These are phyloP conservation scores for Lepidurus apus DNA, from an alignment of 1,140 invertebrate species.

Conservation along the genomic window DNA sequence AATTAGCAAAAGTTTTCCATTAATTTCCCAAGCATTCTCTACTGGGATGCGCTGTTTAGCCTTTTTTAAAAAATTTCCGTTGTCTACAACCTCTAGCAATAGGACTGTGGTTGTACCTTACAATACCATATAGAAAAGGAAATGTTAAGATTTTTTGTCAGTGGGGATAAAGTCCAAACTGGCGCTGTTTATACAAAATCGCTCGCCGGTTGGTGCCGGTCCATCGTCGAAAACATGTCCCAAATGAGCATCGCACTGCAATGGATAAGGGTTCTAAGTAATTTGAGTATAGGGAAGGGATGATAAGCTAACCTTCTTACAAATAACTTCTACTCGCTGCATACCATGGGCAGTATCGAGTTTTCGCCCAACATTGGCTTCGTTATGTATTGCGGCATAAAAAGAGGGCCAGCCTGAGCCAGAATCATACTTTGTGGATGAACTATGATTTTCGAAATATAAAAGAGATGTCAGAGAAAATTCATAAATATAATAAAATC, in stretches of 20 bases:
- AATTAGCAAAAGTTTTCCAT: too few species aligned
- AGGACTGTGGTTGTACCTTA: background rate
- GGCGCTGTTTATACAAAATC: slow-evolving; percentile 94
- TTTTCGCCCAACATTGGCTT: slow-evolving; percentile 70
- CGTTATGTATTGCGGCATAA: slow-evolving; percentile 84
- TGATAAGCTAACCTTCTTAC: slow-evolving; percentile 29
- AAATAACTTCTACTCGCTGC: slow-evolving; percentile 29
- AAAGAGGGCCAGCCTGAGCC: slow-evolving; percentile 98
- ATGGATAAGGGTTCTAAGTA: slow-evolving; percentile 31
- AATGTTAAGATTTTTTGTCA: slow-evolving; percentile 33
- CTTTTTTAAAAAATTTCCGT: too few species aligned
- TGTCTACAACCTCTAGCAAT: background rate
- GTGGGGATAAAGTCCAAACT: slow-evolving; percentile 67
- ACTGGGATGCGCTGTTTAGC: too few species aligned
- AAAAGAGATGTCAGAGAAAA: background rate
- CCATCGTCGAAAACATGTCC: slow-evolving; percentile 98
- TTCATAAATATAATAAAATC: background rate
- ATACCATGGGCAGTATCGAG: slow-evolving; percentile 27
- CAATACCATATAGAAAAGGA: background rate
- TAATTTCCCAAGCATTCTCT: too few species aligned
- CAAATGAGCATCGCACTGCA: slow-evolving; percentile 81
- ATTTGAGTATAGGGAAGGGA: background rate
- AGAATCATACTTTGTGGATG: slow-evolving; percentile 89
- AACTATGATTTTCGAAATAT: slow-evolving; percentile 49
- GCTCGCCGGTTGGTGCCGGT: slow-evolving; percentile 82